These are phyloP conservation scores for Stratiolaelaps scimitus DNA, from an alignment of 1,140 invertebrate species.

Conservation along the genomic window DNA sequence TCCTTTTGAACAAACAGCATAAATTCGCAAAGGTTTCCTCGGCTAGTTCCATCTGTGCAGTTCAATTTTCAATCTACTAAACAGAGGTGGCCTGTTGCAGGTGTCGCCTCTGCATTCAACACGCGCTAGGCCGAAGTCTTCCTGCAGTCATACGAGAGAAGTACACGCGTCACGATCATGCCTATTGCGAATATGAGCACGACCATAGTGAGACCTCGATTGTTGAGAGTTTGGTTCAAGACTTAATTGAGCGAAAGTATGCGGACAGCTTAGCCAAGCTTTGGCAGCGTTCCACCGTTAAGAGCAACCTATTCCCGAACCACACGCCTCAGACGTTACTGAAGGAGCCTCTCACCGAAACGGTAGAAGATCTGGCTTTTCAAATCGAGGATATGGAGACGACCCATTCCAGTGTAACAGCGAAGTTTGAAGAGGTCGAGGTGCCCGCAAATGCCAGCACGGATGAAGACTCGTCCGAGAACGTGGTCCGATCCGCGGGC, in stretches of 20 bases:
- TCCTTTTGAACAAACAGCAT: too few species aligned
- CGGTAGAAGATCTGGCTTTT: not conserved
- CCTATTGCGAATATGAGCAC: not conserved
- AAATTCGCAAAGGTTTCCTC: too few species aligned
- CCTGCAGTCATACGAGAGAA: not conserved
- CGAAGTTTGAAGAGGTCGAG: constrained; percentile 16
- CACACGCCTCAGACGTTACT: not conserved
- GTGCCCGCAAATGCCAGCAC: not conserved
- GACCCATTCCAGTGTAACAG: not conserved
- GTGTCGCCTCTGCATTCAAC: constrained; percentile 13
- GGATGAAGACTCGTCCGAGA: not conserved
- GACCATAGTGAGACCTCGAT: not conserved
- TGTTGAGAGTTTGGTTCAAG: not conserved
- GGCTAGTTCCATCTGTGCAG: too few species aligned
- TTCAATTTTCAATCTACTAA: too few species aligned
- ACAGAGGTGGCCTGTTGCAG: not conserved
- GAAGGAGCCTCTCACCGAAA: not conserved
- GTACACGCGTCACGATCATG: not conserved
- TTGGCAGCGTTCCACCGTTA: not conserved
- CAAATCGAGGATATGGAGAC: constrained; percentile 9
- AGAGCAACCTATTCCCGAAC: not conserved
- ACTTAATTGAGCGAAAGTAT: constrained; percentile 16
- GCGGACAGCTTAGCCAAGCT: not conserved
- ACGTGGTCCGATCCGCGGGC: not conserved
- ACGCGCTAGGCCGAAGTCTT: not conserved